Evolutionary conservation across 2,888 invertebrate species (phyloP).

Genomic region (Himalopsyche tibetana): DNA sequence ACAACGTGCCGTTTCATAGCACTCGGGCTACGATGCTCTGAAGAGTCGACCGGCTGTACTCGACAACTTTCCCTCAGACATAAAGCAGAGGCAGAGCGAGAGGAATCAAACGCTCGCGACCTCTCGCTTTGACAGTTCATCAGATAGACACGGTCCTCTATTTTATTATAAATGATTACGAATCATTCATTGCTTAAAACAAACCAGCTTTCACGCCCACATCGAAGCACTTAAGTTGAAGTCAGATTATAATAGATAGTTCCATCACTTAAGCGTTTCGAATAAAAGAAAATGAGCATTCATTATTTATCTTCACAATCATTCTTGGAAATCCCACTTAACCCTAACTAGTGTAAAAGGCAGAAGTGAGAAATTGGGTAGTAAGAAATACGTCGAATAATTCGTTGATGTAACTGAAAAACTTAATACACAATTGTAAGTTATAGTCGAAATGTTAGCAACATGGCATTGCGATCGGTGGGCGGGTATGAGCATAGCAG

Average conservation of each 20-base stretch:
- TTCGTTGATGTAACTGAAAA: too few species aligned
- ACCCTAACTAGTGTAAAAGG: too few species aligned
- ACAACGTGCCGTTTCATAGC: too few species aligned
- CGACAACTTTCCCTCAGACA: not conserved
- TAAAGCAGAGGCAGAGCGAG: slow-evolving; percentile 7
- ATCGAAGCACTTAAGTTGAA: not conserved
- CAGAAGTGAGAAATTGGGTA: too few species aligned
- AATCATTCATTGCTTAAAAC: slow-evolving; percentile 10
- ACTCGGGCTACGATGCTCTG: not conserved
- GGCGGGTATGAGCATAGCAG: too few species aligned
- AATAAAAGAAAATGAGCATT: not conserved
- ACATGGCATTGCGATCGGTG: too few species aligned
- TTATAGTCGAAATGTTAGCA: too few species aligned
- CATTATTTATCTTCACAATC: not conserved
- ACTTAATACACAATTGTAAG: too few species aligned
- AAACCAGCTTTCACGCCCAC: not conserved
- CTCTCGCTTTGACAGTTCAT: slow-evolving; percentile 10
- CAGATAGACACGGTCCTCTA: not conserved
- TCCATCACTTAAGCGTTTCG: not conserved
- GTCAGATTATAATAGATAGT: not conserved
- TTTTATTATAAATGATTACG: slow-evolving; percentile 16
- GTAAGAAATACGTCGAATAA: too few species aligned
- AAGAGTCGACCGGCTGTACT: not conserved
- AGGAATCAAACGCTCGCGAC: not conserved
- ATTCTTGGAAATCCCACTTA: too few species aligned